Evolutionary conservation across 2,888 invertebrate species (phyloP), one percentile per base, ranked within the genome.

Genomic region (Parnassius smintheus): DNA sequence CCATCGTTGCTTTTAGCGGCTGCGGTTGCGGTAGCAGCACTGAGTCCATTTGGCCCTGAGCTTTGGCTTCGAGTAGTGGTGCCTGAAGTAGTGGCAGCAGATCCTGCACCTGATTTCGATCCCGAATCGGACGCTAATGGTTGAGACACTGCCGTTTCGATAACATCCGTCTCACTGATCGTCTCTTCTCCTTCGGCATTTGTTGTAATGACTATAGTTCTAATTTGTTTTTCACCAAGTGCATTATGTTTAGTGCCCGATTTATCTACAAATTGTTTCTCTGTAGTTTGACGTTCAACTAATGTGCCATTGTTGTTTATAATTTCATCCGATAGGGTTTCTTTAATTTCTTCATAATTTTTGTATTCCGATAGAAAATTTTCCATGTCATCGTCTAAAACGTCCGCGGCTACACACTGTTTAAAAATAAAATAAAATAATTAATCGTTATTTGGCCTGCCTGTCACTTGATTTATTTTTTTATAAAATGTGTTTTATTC

Each of bases 131-230:
- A 64, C 9, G 61, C 54, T 9, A 66, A 35, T 53, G 57, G 35
- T 50, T 65, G 72, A 58, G 71, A 66, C 35, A 75, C 66, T 61
- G 70, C 76, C 59, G 70, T 76, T 12, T 86, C 77, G 1, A 80
- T 68, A 0, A 80, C 74, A 68, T 88, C 86, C 67, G 82, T 75
- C 70, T 88, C 86, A n/a, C 67, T 69, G 9, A 88, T 70, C 0
- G 56, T 68, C 68, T 83, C 79, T 11, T 77, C 70, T 3, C 88
- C 89, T 0, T 51, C 12, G 2, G 71, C 74, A 59, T 86, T 84
- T 0, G 68, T 66, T 18, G 72, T 74, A 2, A 85, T 77, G 0
- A 72, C 68, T 2, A 83, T 67, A 0, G 67, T 80, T 66, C 73
- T 2, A 76, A 69, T 18, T 75, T 65, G 51, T 75, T 77, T 56